phyloP scores from a whole-genome alignment of 2,888 invertebrate genomes.

The Neria commutata region DNA sequence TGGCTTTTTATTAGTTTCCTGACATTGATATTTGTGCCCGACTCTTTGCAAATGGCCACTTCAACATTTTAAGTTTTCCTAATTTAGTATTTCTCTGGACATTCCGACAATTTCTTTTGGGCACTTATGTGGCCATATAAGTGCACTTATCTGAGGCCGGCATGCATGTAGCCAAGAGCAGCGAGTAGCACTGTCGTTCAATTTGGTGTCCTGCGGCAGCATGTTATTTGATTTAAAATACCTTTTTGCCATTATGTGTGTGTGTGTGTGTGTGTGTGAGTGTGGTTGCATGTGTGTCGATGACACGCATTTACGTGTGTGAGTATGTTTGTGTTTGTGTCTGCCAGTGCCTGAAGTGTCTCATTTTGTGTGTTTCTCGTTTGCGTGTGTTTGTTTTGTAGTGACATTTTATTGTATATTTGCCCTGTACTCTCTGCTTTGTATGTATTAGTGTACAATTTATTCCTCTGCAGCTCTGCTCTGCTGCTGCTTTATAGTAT shows the following conservation, averaged over 20 bases:
- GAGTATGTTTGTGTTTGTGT: neutral
- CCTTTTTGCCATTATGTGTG: slow-evolving; percentile 2
- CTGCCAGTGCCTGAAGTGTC: neutral
- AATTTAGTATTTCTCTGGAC: neutral
- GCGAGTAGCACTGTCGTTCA: neutral
- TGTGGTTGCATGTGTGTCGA: neutral
- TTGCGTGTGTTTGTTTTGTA: neutral
- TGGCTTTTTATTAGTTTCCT: slow-evolving; percentile 4
- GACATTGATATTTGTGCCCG: slow-evolving; percentile 1
- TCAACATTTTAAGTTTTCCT: slow-evolving; percentile 1
- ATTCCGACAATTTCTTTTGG: neutral
- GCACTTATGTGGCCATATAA: slow-evolving; percentile 1
- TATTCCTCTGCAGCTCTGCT: too few relatives aligned
- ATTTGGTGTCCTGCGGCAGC: neutral
- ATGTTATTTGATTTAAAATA: slow-evolving; percentile 4
- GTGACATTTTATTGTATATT: slow-evolving; percentile 3
- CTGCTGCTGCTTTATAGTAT: too few relatives aligned
- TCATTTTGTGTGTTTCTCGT: neutral
- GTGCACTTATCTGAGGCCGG: neutral
- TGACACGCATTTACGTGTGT: neutral
- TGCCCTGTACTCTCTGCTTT: neutral
- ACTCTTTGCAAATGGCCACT: neutral
- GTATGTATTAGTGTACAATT: neutral
- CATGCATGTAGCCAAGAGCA: neutral
- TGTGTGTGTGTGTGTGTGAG: neutral